These are phyloP conservation scores for Selene dorsalis DNA, from an alignment of 2,797 vertebrate species.

Conservation along the genomic window DNA sequence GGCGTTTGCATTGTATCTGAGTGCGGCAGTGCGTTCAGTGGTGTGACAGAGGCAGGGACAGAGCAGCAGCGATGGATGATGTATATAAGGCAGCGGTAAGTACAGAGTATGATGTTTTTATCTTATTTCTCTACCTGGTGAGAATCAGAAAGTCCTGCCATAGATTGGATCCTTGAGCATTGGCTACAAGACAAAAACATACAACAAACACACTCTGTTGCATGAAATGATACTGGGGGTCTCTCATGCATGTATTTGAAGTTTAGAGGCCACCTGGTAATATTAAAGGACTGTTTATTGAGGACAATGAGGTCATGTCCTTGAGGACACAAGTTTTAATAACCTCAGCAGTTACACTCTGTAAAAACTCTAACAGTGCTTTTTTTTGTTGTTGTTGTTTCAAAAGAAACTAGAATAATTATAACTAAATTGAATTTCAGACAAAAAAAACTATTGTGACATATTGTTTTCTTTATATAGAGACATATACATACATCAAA, in stretches of 20 bases:
- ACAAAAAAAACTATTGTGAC: not conserved
- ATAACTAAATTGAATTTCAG: no score
- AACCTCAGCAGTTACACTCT: not conserved
- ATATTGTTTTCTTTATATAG: no score
- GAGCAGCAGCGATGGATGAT: slow-evolving; percentile 85
- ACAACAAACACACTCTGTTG: not conserved
- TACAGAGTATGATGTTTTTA: slow-evolving; percentile 32
- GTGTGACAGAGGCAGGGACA: slow-evolving; percentile 52
- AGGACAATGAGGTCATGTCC: not conserved
- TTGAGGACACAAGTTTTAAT: not conserved
- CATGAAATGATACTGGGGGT: not conserved
- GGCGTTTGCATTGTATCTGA: slow-evolving; percentile 69
- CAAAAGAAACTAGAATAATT: no score
- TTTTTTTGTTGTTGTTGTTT: no score
- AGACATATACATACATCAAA: no score
- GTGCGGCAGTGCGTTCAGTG: slow-evolving; percentile 38
- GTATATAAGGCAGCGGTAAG: slow-evolving; percentile 90
- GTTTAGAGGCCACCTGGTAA: not conserved
- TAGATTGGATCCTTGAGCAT: not conserved
- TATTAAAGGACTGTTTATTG: not conserved
- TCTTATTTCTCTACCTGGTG: slow-evolving; percentile 2
- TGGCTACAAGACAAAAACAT: not conserved
- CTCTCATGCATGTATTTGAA: not conserved
- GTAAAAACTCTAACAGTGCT: no score
- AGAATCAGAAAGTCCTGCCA: not conserved